Evolutionary conservation across 2,888 invertebrate genomes (phyloP), one percentile per base, ranked within the genome.

Genomic region (Omphaloscelis lunosa): DNA sequence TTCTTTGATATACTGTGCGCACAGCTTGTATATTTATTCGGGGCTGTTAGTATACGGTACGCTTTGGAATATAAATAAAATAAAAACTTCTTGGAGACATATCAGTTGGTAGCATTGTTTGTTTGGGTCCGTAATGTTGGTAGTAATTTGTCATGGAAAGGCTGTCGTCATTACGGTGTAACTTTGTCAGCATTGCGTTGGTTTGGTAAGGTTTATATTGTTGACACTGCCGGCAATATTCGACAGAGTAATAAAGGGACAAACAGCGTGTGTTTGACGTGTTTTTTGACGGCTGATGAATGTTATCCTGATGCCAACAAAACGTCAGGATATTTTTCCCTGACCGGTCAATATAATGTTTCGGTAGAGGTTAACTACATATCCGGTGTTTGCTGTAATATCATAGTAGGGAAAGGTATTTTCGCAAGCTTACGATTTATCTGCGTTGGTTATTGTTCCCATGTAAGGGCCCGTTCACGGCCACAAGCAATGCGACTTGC

Each of bases 91-190:
- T 90, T 86, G 86, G 80, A 83, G 84, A 86, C 86, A 87, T 90
- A 91, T 91, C 91, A 87, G 89, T 77, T 62, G 75, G 79, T 62
- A 81, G 74, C 90, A 90, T 83, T 91, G 90, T 91, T 91, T 91
- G 86, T 86, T 89, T 86, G 86, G 86, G 89, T 73, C 76, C 34
- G 68, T 80, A 80, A 79, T 85, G 79, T 79, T 77, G 76, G 67
- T 58, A 72, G 86, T 67, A 70, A 86, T 87, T 74, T 80, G 78
- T 85, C 77, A 77, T 70, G 72, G 65, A 20, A 68, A 62, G 74
- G 71, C 61, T 74, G 82, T 70, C 72, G 65, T 63, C 72, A 73
- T 45, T 72, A 74, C 48, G 72, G 73, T 65, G 53, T 51, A 23
- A 62, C 67, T 68, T 83, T 62, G 80, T 68, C 72, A 84, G 72